Evolutionary conservation across 1,140 invertebrate genomes (phyloP).

Genomic region (Drosophila truncata): DNA sequence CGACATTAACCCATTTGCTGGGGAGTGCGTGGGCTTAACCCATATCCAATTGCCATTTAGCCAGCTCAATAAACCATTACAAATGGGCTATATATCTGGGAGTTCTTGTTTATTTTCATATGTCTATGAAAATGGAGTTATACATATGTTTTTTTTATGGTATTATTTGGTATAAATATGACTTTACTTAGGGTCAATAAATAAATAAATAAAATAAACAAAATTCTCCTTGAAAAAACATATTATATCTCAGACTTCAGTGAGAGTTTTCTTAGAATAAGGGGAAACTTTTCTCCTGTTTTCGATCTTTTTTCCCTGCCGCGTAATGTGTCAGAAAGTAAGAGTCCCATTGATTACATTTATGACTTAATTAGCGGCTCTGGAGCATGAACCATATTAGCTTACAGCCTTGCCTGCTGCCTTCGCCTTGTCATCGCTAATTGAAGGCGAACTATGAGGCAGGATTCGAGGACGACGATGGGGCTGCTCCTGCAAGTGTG

Average conservation of each 20-base stretch:
- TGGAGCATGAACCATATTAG: slow-evolving; percentile 53
- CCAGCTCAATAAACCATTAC: slow-evolving; percentile 24
- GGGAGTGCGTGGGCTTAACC: slow-evolving; percentile 16
- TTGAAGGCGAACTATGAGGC: slow-evolving; percentile 53
- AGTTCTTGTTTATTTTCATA: background rate
- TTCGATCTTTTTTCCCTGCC: background rate
- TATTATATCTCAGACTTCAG: background rate
- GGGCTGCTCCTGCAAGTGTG: slow-evolving; percentile 46
- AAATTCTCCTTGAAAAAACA: no score
- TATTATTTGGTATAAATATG: background rate
- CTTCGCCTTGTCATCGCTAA: slow-evolving; percentile 31
- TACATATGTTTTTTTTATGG: background rate
- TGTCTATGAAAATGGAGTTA: background rate
- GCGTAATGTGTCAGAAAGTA: slow-evolving; percentile 14
- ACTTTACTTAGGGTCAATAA: no score
- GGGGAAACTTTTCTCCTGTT: background rate
- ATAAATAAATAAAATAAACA: no score
- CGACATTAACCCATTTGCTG: slow-evolving; percentile 33
- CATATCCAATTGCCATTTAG: slow-evolving; percentile 15
- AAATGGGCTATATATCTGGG: slow-evolving; percentile 1
- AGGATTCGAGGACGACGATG: slow-evolving; percentile 1
- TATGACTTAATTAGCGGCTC: slow-evolving; percentile 73
- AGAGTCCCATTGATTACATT: slow-evolving; percentile 63
- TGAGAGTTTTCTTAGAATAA: no score
- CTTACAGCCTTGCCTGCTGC: slow-evolving; percentile 34